Base-by-base conservation (phyloP, 64 coral and sea anemone genomes). In the Actinia equina region DNA sequence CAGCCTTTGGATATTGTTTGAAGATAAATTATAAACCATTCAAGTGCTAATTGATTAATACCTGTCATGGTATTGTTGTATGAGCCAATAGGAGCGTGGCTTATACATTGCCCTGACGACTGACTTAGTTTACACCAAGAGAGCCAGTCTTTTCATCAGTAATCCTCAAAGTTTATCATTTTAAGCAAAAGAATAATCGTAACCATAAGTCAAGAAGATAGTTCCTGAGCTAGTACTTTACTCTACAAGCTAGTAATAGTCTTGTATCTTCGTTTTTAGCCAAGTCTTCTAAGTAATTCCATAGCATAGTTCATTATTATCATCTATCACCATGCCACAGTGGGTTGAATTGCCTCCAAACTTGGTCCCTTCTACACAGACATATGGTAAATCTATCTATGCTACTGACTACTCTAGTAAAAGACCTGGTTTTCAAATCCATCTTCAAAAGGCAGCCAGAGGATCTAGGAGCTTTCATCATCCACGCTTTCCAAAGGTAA, bases 271-370 rank as follows among this genome's bases (percentile, higher is more conserved):
- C 17, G 2, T 12, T 17, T 59, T 58, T 59, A 7, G 79, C 45
- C 30, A 60, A 51, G 37, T 44, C 2, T 79, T 90, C 78, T 84
- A 11, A 84, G 49, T 51, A 17, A 51, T 57, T 54, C 11, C 51
- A 15, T 18, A 57, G 51, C 17, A 8, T 59, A 22, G 3, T 25
- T 41, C 51, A 19, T 79, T 14, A 20, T 52, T 4, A 83, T 55
- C 62, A 92, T 92, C 62, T 14, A 20, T 52, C 11, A 83, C 52
- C 62, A 92, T 92, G 88, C 92, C 94, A 16, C 94, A 93, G 58
- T 96, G 94, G 94, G 80, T 93, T 15, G 89, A 93, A 69, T 79
- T 96, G 17, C 94, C 94, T 52, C 94, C 94, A 44, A 96, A 96
- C 61, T 79, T 96, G 2, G 79, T 96, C 20, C 94, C 92, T 19